phyloP scores from a whole-genome alignment of 2,888 invertebrate genomes.

The Agrotis clavis region DNA sequence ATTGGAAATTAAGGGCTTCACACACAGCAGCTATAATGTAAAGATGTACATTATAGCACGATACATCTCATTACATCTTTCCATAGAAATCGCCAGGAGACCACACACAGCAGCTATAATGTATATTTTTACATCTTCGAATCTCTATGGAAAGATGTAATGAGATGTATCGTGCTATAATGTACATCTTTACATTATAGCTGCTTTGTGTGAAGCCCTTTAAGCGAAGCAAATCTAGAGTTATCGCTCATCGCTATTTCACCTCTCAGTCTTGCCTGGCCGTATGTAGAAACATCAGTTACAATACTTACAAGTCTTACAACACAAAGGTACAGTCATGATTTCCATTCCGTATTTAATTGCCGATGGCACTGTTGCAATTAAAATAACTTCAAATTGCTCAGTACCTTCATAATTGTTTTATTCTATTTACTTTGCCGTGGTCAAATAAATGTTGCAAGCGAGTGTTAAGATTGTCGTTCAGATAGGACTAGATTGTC shows the following conservation, averaged over 20 bases:
- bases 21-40: no score
- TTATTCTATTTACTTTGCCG: constrained; percentile 19
- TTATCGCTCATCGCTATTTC: constrained; percentile 2
- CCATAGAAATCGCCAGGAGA: no score
- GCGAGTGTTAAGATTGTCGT: constrained; percentile 3
- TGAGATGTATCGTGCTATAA: no score
- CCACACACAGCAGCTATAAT: no score
- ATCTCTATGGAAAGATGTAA: no score
- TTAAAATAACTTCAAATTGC: constrained; percentile 49
- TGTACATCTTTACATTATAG: no score
- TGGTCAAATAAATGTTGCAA: constrained; percentile 17
- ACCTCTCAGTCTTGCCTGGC: not conserved
- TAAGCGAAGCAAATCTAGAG: constrained; percentile 3
- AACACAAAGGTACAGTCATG: constrained; percentile 34
- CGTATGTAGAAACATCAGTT: constrained; percentile 25
- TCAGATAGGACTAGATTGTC: not conserved
- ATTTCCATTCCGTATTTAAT: constrained; percentile 55
- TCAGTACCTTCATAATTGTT: constrained; percentile 27
- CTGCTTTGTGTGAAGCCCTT: no score
- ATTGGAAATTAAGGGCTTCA: constrained; percentile 4
- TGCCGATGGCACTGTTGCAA: constrained; percentile 43
- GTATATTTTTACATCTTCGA: no score
- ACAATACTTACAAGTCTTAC: constrained; percentile 38
- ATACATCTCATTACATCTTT: no score
- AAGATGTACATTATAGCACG: no score